These are phyloP conservation scores for Apolygus lucorum DNA, from an alignment of 1,140 invertebrate genomes.

Conservation along the genomic window DNA sequence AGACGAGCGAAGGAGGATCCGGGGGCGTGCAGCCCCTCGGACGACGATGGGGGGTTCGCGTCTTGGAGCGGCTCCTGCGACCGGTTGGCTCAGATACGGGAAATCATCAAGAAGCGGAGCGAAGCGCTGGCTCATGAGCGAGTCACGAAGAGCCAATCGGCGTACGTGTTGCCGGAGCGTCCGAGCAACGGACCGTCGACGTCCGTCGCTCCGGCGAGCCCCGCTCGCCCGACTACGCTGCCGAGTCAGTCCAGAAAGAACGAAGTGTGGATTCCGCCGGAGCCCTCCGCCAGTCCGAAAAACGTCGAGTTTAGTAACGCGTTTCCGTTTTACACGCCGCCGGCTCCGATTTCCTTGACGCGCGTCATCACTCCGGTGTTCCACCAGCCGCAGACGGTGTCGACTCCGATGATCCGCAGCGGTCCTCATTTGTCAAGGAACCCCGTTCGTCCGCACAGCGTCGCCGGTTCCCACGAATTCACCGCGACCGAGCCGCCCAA, in stretches of 20 bases:
- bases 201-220: slow-evolving; percentile 24
- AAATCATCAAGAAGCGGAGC: slow-evolving; percentile 30
- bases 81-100: slow-evolving; percentile 38
- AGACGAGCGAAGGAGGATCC: slow-evolving; percentile 27
- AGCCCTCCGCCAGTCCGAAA: slow-evolving; percentile 2
- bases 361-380: slow-evolving; percentile 3
- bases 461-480: slow-evolving; percentile 23
- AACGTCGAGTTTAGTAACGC: slow-evolving; percentile 32
- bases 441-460: slow-evolving; percentile 20
- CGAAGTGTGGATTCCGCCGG: slow-evolving; percentile 26
- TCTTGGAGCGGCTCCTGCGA: slow-evolving; percentile 28
- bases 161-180: slow-evolving; percentile 28
- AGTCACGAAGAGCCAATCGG: slow-evolving; percentile 26
- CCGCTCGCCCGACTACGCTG: slow-evolving; percentile 34
- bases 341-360: slow-evolving; percentile 36
- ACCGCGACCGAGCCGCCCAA: slow-evolving; percentile 41
- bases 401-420: slow-evolving; percentile 27
- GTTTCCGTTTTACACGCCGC: slow-evolving; percentile 48
- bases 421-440: slow-evolving; percentile 22
- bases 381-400: slow-evolving; percentile 30
- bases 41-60: slow-evolving; percentile 31
- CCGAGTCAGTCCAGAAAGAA: slow-evolving; percentile 38
- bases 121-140: slow-evolving; percentile 25
- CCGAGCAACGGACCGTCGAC: slow-evolving; percentile 28
- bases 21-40: slow-evolving; percentile 26